Percentiles rank a stretch among this genome's conserved stretches.
phyloP scores from a whole-genome alignment of 1,140 invertebrate species.

The Drosophila ananassae region DNA sequence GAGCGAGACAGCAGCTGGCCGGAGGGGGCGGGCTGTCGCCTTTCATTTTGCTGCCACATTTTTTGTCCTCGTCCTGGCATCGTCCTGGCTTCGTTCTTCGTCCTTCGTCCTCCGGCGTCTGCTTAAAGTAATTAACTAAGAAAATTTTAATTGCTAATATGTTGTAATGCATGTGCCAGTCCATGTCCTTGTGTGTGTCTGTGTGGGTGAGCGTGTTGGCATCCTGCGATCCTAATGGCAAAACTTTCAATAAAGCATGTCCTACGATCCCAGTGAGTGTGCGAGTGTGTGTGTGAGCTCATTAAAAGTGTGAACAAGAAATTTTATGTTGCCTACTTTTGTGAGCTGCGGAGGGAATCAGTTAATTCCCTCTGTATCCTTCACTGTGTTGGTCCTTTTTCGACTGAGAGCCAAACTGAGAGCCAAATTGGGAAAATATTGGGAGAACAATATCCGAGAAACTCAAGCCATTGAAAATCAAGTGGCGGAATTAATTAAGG shows the following conservation, averaged over 20 bases:
- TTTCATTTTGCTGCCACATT: constrained; percentile 71
- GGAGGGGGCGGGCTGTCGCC: constrained; percentile 40
- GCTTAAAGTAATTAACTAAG: constrained; percentile 84
- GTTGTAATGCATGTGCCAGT: constrained; percentile 72
- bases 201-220: constrained; percentile 36
- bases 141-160: constrained; percentile 84
- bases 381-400: background rate
- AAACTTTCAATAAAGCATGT: constrained; percentile 58
- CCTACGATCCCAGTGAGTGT: constrained; percentile 6
- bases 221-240: constrained; percentile 24
- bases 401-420: no score
- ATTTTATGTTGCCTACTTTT: constrained; percentile 66
- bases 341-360: constrained; percentile 53
- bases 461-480: background rate
- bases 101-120: constrained; percentile 57
- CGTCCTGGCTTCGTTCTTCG: constrained; percentile 18
- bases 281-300: constrained; percentile 43
- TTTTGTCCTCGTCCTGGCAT: constrained; percentile 24
- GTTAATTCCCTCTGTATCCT: constrained; percentile 40
- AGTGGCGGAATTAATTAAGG: constrained; percentile 1
- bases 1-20: background rate
- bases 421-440: background rate
- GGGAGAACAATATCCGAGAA: no score
- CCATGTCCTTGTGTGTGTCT: constrained; percentile 23
- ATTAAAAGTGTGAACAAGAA: constrained; percentile 57